These are phyloP conservation scores for Creontiades dilutus DNA, from an alignment of 2,888 invertebrate genomes.

Conservation along the genomic window DNA sequence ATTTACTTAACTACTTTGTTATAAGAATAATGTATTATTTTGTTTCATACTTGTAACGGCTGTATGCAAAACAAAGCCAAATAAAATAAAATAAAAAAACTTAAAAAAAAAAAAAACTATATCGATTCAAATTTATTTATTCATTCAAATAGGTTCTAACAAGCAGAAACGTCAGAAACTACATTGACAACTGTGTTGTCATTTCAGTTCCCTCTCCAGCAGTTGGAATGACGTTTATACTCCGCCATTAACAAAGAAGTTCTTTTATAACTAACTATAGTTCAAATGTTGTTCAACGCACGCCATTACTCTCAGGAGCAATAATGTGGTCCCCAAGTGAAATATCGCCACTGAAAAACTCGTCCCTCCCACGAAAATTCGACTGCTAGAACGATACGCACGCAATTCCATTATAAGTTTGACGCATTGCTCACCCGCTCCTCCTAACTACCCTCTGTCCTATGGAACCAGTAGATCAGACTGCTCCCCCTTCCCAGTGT, in stretches of 20 bases:
- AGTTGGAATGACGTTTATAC: not conserved
- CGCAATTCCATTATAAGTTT: conserved; percentile 27
- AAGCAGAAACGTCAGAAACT: too few relatives aligned
- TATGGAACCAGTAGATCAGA: conserved; percentile 1
- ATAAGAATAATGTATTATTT: too few relatives aligned
- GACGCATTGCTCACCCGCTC: conserved; percentile 19
- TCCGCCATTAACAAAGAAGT: not conserved
- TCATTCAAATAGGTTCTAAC: too few relatives aligned
- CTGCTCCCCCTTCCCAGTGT: not conserved
- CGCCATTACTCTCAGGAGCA: not conserved
- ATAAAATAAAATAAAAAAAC: too few relatives aligned
- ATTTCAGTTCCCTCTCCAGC: not conserved
- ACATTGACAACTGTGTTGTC: too few relatives aligned
- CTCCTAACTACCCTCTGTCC: not conserved
- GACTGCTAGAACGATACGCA: not conserved
- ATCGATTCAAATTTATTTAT: too few relatives aligned
- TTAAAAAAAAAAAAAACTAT: too few relatives aligned
- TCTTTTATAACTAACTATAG: not conserved
- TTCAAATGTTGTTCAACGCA: conserved; percentile 20
- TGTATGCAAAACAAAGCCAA: too few relatives aligned
- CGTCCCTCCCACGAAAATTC: not conserved
- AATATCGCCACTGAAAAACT: not conserved
- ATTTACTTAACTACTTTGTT: too few relatives aligned
- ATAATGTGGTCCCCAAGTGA: conserved; percentile 17
- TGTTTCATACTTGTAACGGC: too few relatives aligned